Base-by-base conservation (phyloP, 2,113 vertebrate species). In the Bujurquina vittata region DNA sequence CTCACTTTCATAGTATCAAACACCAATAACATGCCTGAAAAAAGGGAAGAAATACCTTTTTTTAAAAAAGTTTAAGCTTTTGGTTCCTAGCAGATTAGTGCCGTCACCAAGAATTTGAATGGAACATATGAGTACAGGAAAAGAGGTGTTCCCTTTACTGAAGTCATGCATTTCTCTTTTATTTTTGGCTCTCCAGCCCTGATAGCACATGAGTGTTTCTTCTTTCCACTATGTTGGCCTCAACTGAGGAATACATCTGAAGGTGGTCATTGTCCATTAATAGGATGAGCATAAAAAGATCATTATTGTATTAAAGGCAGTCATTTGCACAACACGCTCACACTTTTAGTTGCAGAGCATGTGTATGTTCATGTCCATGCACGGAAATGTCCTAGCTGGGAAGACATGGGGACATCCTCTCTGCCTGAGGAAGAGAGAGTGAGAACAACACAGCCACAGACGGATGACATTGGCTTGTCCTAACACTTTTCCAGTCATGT, bases 381-480 rank as follows among this genome's bases (percentile, higher is more conserved):
- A 63, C 22, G 33, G 1, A 63, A 65, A 18, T 73, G 56, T 37
- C 55, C 35, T 56, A 75, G n/a, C 60, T 62, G 72, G 62, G 29
- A 61, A 33, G 57, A 77, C n/a, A 69, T 49, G 54, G 67, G 78
- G 65, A 52, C 80, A 80, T 76, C 31, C 22, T 80, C 15, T 58
- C 9, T 40, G 69, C 58, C 83, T 10, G n/a, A 58, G 49, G 18
- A 23, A n/a, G 26, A 40, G 20, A 67, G 31, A 49, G 40, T 54
- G 20, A 35, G 29, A 74, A 46, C 22, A 56, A 26, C 8, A 1
- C 12, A 29, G 26, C n/a, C n/a, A 65, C 18, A 75, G 58, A 56
- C 54, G 43, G 46, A 57, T 84, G 73, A 79, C 84, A 88, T 79
- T 79, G 81, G 55, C 61, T 80, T 77, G 77, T 88, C 77, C 75